Evolutionary conservation across 2,888 invertebrate genomes (phyloP).

Genomic region (Prosopocoilus inquinatus): DNA sequence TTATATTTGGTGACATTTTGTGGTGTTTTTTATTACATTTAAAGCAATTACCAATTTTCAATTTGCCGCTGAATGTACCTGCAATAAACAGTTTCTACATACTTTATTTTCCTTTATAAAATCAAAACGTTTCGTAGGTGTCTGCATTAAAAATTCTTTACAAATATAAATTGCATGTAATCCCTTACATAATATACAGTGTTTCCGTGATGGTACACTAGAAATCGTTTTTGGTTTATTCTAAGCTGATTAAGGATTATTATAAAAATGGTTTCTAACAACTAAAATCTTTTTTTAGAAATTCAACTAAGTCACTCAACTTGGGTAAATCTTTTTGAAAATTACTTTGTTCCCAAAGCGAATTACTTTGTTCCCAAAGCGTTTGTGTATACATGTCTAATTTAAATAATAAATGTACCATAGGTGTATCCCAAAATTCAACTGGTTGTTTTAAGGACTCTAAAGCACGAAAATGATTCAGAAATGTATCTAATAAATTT

Average conservation of each 20-base stretch:
- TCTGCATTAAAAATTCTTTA: not conserved
- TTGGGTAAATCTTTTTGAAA: not conserved
- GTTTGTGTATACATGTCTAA: constrained; percentile 6
- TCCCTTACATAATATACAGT: not conserved
- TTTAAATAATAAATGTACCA: constrained; percentile 8
- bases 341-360: no score
- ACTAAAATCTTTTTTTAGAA: constrained; percentile 7
- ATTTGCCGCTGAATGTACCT: no score
- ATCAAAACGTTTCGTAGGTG: not conserved
- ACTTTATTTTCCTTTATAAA: not conserved
- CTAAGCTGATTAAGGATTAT: not conserved
- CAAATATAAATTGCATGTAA: not conserved
- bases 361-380: constrained; percentile 12
- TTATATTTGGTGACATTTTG: no score
- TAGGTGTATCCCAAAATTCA: constrained; percentile 4
- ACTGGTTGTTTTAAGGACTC: no score
- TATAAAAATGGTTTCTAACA: constrained; percentile 8
- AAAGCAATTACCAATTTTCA: no score
- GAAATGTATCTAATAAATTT: no score
- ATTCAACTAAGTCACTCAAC: constrained; percentile 3
- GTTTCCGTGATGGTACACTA: not conserved
- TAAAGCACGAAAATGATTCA: no score
- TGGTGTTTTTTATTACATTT: not conserved
- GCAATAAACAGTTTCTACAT: not conserved
- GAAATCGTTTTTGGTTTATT: not conserved